Evolutionary conservation across 2,113 vertebrate species (phyloP).

Genomic region (Coracopsis vasa): DNA sequence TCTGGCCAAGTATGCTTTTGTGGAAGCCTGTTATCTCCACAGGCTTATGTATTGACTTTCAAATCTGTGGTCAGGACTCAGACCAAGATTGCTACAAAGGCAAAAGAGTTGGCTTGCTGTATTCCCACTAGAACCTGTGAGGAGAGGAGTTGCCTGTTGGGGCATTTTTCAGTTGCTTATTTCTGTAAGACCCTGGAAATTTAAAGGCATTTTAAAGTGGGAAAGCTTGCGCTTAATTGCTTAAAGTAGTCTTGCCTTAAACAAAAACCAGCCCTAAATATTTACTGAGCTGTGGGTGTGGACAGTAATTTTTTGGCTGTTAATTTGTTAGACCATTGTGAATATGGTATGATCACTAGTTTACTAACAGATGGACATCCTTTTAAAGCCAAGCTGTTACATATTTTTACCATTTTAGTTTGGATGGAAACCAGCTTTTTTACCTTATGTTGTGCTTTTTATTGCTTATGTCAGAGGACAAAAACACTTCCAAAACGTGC

Average conservation of each 20-base stretch:
- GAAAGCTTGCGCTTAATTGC: background rate
- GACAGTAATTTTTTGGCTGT: background rate
- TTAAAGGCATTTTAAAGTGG: background rate
- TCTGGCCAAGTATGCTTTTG: background rate
- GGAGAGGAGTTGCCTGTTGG: background rate
- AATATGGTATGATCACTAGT: background rate
- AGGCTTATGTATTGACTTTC: background rate
- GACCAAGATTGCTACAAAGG: background rate
- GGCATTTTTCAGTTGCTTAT: background rate
- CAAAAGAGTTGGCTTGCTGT: background rate
- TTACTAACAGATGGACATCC: slow-evolving; percentile 9
- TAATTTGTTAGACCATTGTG: background rate
- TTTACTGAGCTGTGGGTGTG: background rate
- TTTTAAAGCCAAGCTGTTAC: slow-evolving; percentile 25
- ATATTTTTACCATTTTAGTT: background rate
- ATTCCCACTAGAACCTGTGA: background rate
- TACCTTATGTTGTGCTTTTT: background rate
- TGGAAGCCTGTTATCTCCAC: background rate
- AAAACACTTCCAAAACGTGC: background rate
- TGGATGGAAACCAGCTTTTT: slow-evolving; percentile 10
- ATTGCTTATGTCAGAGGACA: background rate
- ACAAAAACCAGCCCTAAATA: background rate
- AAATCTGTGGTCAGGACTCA: background rate
- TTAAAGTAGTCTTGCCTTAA: background rate
- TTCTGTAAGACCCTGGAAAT: background rate